These are phyloP conservation scores for Leptocoma aspasia DNA, from an alignment of 2,113 vertebrate species.

Conservation along the genomic window DNA sequence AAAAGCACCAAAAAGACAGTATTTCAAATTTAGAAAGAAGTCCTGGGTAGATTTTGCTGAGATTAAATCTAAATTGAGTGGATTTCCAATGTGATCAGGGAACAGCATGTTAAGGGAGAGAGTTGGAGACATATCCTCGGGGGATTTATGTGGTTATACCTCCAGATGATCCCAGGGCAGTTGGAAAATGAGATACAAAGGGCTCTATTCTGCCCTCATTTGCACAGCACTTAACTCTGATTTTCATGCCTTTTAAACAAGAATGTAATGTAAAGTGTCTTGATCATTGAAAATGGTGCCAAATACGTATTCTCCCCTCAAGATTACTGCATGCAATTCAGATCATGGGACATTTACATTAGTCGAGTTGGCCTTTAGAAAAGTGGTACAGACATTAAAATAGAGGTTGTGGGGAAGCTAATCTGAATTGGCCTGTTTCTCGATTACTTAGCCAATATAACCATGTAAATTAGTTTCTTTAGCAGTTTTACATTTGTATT, in stretches of 20 bases:
- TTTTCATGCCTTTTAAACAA: conserved; percentile 36
- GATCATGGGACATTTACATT: conserved; percentile 3
- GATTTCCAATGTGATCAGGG: conserved; percentile 20
- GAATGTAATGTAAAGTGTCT: not conserved
- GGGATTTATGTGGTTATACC: conserved; percentile 54
- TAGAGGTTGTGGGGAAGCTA: not conserved
- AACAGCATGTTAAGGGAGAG: not conserved
- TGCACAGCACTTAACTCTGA: conserved; percentile 44
- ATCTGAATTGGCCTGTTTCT: not conserved
- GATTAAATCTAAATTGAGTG: conserved; percentile 24
- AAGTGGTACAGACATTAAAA: not conserved
- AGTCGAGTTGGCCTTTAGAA: not conserved
- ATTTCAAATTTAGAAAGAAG: conserved; percentile 8
- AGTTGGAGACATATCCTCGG: not conserved
- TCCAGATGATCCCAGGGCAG: conserved; percentile 32
- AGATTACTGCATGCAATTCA: not conserved
- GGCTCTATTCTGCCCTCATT: conserved; percentile 47
- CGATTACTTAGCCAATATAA: not conserved
- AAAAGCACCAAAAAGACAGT: not conserved
- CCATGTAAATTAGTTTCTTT: not conserved
- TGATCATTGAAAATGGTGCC: not conserved
- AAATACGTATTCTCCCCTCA: not conserved
- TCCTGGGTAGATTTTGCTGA: not conserved
- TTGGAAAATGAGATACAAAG: conserved; percentile 52
- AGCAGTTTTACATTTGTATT: not conserved